Base-by-base conservation (phyloP, 2,113 vertebrate species). In the Pterocles orientalis region DNA sequence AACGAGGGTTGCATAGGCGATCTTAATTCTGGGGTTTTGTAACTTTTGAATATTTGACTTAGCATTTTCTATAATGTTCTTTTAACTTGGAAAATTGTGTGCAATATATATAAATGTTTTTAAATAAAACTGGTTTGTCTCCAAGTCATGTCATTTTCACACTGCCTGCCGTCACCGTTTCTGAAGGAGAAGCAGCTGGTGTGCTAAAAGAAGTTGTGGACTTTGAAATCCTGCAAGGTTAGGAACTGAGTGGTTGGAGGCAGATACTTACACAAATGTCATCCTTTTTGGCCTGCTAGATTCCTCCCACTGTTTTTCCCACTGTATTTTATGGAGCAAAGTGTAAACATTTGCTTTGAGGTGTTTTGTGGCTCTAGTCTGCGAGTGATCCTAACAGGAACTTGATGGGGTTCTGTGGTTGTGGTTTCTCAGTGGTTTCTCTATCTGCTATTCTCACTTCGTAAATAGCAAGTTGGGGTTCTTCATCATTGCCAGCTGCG, bases 101-200 rank as follows among this genome's bases (percentile, higher is more conserved):
- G 75, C n/a, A 66, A 81, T 51, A 50, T 36, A 31, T 57, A 92
- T 76, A 71, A 47, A 53, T 84, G 91, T 51, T 94, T 88, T n/a
- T 78, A 86, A 81, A 51, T 39, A 48, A 84, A 87, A 57, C 95
- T 92, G 97, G 93, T 83, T 45, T 86, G 82, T 54, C 94, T 96
- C 95, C 95, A 95, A 86, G 88, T 61, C 65, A 14, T 84, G 90
- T 94, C 73, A 39, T 51, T 57, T 70, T 89, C 91, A 26, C 88
- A 9, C 73, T 88, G 91, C 81, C 90, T 73, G 92, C 92, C 91
- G 96, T 50, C 73, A 61, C 79, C 14, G 5, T 62, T 34, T 47
- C 85, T 17, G 68, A 56, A 76, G 88, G 65, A 91, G 91, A 68
- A 94, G 95, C 97, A 96, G 97, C 96, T 97, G 95, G 75, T 90